phyloP scores from a whole-genome alignment of 2,797 vertebrate species.

The Pogoniulus pusillus region DNA sequence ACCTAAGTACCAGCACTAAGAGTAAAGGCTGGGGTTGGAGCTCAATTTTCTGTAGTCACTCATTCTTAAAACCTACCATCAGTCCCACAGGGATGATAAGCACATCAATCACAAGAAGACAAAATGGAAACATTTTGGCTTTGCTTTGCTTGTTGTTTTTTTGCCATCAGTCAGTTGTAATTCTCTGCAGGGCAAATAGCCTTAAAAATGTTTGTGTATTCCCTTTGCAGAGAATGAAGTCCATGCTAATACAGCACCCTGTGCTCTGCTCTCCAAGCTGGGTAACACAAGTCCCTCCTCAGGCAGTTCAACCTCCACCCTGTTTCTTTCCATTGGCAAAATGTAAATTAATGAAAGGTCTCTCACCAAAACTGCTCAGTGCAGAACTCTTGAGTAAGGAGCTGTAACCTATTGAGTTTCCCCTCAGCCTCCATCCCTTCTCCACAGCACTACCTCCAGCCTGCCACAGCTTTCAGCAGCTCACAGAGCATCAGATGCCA shows the following conservation, averaged over 20 bases:
- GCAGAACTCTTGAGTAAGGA: background rate
- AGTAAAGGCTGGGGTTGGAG: background rate
- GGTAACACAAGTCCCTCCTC: background rate
- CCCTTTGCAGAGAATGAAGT: background rate
- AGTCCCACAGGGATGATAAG: conserved; percentile 40
- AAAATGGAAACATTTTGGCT: conserved; percentile 28
- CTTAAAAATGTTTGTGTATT: background rate
- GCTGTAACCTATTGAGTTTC: background rate
- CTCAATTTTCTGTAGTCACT: background rate
- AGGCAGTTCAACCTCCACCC: background rate
- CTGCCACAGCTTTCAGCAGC: background rate
- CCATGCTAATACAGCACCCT: background rate
- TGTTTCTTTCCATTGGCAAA: background rate
- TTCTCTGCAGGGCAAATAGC: background rate
- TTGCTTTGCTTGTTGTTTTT: too few relatives aligned
- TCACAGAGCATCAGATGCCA: background rate
- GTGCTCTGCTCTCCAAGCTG: background rate
- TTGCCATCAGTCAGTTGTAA: rapidly evolving
- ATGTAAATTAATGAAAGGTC: background rate
- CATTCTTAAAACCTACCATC: background rate
- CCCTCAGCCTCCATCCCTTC: background rate
- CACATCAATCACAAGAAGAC: background rate
- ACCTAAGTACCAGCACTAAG: rapidly evolving
- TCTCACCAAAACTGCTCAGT: background rate
- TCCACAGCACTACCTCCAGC: background rate